Percentiles rank a stretch among this genome's conserved stretches.
These are phyloP conservation scores for Eledone cirrhosa DNA, from an alignment of 2,888 invertebrate genomes.

Conservation along the genomic window DNA sequence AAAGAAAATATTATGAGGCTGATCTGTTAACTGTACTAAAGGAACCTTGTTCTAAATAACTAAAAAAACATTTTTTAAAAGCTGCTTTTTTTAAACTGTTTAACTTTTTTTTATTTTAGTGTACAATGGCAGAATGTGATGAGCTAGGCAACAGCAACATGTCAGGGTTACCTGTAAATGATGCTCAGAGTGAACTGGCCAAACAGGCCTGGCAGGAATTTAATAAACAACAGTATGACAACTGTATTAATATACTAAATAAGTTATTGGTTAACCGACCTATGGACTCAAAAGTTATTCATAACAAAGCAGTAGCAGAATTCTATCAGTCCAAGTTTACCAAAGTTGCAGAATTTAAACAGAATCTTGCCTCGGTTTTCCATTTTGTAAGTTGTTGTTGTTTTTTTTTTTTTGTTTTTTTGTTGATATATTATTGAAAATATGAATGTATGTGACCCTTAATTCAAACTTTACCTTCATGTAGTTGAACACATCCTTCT, in stretches of 20 bases:
- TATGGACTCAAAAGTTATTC: conserved; percentile 78
- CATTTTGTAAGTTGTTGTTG: conserved; percentile 42
- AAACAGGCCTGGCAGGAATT: conserved; percentile 74
- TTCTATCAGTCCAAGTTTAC: conserved; percentile 76
- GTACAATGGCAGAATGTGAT: conserved; percentile 20
- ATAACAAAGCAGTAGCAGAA: conserved; percentile 85
- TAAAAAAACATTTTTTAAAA: no score
- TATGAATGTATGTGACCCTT: no score
- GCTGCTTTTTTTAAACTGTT: no score
- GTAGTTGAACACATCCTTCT: no score
- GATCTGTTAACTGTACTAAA: no score
- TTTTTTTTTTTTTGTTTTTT: background rate
- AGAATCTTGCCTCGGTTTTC: conserved; percentile 53
- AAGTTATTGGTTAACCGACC: conserved; percentile 71
- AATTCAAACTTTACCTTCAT: no score
- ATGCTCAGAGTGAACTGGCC: conserved; percentile 73
- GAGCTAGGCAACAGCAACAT: conserved; percentile 7
- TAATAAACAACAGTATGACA: conserved; percentile 73
- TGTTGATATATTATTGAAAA: background rate
- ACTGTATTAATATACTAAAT: conserved; percentile 73
- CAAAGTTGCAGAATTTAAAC: conserved; percentile 76
- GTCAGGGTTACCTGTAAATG: conserved; percentile 62
- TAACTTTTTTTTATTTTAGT: background rate
- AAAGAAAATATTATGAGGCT: no score
- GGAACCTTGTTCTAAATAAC: no score